Base-by-base conservation (phyloP, 2,797 vertebrate species). In the Ataeniobius toweri region DNA sequence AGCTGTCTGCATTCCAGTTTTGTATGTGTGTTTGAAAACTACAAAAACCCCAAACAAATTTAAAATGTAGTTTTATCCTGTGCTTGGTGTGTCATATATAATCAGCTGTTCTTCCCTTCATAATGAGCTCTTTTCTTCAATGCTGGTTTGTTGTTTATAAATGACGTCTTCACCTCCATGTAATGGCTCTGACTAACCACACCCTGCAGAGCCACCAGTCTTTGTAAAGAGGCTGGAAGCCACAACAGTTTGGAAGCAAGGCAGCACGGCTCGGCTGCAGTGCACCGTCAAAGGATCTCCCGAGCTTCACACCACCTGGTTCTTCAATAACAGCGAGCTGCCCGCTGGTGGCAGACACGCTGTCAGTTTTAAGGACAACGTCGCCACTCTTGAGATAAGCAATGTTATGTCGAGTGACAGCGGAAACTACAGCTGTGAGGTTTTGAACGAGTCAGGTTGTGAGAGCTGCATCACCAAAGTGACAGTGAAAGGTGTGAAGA, bases 261-360 rank as follows among this genome's bases (percentile, higher is more conserved):
- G 96, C 5, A 93, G 95, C 86, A 91, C 94, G 44, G 94, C 94
- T 9, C 95, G 94, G 41, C 94, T 98, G 85, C 96, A 97, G 48
- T 98, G 97, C 92, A 92, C 94, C 65, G 77, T 98, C 80, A 97
- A 96, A 94, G 97, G 96, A 75, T 97, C 97, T 46, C 96, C 96
- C 76, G 96, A 97, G 80, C 97, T 97, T 31, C 96, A 95, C 73
- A 91, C 96, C 65, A 95, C 94, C 76, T 98, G 97, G 97, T 98
- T 96, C 90, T 96, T 96, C 91, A 97, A 97, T 85, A 95, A 96
- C 94, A 95, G 85, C 73, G 93, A 96, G 90, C 92, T 99, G 75
- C 92, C 77, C 80, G 89, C 95, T 76, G 95, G 95, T 46, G 96
- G 96, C 73, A 95, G 92, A 16, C 83, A 93, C 71, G 86, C 74